Percentiles rank a stretch among this genome's conserved stretches.
Conservation (phyloP, 1,140 invertebrate genomes). For the Drosophila cardini region DNA sequence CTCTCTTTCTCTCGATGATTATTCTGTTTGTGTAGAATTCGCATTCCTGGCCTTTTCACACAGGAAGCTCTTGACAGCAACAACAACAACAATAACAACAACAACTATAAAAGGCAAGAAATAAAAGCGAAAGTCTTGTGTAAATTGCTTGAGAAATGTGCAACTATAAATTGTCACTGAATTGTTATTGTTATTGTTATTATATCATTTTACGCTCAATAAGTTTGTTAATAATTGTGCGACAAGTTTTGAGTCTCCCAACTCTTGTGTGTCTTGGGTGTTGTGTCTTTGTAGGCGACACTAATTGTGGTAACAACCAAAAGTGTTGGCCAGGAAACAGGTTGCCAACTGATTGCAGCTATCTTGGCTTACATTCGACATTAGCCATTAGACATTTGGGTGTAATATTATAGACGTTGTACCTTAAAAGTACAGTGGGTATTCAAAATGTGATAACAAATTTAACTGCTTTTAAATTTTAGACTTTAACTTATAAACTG, state of each 20-base stretch:
- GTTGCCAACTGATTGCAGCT: conserved; percentile 23
- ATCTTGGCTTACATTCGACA: conserved; percentile 36
- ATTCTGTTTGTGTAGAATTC: conserved; percentile 21
- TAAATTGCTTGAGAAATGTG: conserved; percentile 20
- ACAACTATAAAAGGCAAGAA: background rate
- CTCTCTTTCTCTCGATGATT: no score
- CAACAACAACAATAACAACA: conserved; percentile 12
- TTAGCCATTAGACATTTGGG: conserved; percentile 1
- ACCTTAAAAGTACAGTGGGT: no score
- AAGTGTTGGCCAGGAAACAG: conserved; percentile 52
- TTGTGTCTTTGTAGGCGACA: conserved; percentile 37
- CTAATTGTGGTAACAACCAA: conserved; percentile 43
- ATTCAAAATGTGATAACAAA: no score
- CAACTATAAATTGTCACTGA: conserved; percentile 44
- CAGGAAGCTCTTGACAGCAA: conserved; percentile 44
- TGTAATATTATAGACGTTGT: background rate
- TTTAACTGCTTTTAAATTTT: no score
- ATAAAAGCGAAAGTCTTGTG: conserved; percentile 49
- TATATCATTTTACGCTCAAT: conserved; percentile 62
- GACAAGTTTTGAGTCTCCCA: conserved; percentile 10
- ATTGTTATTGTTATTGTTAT: conserved; percentile 35
- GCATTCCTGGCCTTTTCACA: conserved; percentile 59
- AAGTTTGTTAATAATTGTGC: conserved; percentile 51
- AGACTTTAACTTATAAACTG: no score
- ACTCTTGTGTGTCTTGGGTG: background rate